Evolutionary conservation across 1,140 invertebrate species (phyloP).

Genomic region (Cecropterus lyciades): DNA sequence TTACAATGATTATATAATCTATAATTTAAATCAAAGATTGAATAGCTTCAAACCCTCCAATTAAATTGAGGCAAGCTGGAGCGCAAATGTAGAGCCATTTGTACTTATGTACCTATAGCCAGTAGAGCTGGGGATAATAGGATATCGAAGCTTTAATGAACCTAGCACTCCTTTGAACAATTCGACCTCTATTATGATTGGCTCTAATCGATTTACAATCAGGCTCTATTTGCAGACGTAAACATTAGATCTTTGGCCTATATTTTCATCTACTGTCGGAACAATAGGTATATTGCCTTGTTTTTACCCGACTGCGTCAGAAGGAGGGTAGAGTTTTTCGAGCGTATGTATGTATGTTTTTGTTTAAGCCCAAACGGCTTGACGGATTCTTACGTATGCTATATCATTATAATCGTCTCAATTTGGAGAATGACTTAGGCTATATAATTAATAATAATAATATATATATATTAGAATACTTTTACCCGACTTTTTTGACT

Average conservation of each 20-base stretch:
- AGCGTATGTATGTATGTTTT: too few relatives aligned
- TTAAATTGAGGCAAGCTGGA: background rate
- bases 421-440: too few relatives aligned
- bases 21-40: conserved; percentile 5
- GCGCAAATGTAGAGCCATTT: conserved; percentile 6
- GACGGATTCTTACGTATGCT: too few relatives aligned
- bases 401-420: too few relatives aligned
- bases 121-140: conserved; percentile 8
- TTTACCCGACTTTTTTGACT: too few relatives aligned
- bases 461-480: too few relatives aligned
- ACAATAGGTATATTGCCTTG: background rate
- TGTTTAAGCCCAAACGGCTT: too few relatives aligned
- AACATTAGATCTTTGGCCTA: conserved; percentile 12
- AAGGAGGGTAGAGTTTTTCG: too few relatives aligned
- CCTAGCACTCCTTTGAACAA: conserved; percentile 17
- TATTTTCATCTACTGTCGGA: conserved; percentile 5
- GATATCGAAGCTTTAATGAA: conserved; percentile 14
- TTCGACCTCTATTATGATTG: conserved; percentile 20
- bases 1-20: too few relatives aligned
- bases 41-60: conserved; percentile 2
- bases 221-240: conserved; percentile 3
- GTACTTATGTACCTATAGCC: background rate
- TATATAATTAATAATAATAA: too few relatives aligned
- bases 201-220: conserved; percentile 22
- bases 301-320: too few relatives aligned